Evolutionary conservation across 1,140 invertebrate species (phyloP).

Genomic region (Macrosteles quadrilineatus): DNA sequence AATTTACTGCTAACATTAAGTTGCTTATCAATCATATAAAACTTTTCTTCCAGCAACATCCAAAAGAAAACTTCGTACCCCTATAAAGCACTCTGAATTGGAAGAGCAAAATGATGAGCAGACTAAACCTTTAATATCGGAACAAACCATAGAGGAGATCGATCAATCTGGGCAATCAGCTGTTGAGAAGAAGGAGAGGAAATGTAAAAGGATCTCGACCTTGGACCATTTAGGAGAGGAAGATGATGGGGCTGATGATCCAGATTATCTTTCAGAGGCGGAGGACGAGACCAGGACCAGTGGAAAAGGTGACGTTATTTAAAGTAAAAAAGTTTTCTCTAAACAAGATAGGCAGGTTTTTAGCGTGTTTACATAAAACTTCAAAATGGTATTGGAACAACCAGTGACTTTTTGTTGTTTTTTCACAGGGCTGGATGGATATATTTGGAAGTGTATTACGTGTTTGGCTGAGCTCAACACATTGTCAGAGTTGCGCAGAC

Average conservation of each 20-base stretch:
- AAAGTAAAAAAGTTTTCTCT: no score
- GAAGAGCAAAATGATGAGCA: background rate
- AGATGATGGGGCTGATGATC: background rate
- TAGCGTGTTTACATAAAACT: no score
- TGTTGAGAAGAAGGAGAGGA: conserved; percentile 7
- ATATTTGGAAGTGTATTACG: conserved; percentile 60
- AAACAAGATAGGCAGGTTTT: no score
- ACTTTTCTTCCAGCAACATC: background rate
- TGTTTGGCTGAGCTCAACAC: conserved; percentile 56
- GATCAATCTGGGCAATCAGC: background rate
- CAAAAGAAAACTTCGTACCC: background rate
- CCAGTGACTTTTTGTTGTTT: no score
- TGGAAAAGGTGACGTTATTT: no score
- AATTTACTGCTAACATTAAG: no score
- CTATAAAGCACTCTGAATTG: background rate
- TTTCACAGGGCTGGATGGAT: conserved; percentile 51
- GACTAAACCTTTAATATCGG: background rate
- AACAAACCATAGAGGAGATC: background rate
- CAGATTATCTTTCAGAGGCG: background rate
- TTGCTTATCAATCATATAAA: no score
- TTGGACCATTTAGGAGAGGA: background rate
- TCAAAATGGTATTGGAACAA: no score
- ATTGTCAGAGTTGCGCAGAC: conserved; percentile 55
- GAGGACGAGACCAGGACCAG: no score
- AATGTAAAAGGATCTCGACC: background rate